Conservation (phyloP, 2,888 invertebrate genomes). For the Dicyrtomina minuta region DNA sequence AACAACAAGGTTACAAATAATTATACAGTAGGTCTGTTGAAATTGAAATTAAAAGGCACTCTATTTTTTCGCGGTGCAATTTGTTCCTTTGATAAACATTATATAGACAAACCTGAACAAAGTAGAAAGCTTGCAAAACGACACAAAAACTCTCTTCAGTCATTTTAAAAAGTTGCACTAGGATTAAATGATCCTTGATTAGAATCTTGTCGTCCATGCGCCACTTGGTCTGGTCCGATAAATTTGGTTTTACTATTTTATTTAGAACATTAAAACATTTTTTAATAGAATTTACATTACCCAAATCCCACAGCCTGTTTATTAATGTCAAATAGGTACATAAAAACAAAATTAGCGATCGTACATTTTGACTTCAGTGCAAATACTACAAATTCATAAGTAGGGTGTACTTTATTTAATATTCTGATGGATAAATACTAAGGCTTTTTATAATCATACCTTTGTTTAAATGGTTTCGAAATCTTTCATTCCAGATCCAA, state of each 20-base stretch:
- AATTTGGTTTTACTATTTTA: background rate
- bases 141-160: conserved; percentile 31
- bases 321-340: too few species aligned
- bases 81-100: too few species aligned
- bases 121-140: conserved; percentile 32
- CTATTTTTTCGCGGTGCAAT: too few species aligned
- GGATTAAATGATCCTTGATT: conserved; percentile 34
- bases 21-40: background rate
- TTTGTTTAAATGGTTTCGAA: conserved; percentile 11
- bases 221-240: background rate
- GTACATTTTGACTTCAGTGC: too few species aligned
- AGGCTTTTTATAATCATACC: background rate
- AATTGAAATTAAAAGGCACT: background rate
- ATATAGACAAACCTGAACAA: conserved; percentile 14
- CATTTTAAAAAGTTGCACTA: conserved; percentile 39
- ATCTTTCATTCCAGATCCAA: conserved; percentile 34
- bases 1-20: too few species aligned
- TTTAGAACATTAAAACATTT: too few species aligned
- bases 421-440: background rate
- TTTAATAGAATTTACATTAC: too few species aligned
- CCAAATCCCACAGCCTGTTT: too few species aligned
- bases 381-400: too few species aligned
- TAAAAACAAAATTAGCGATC: too few species aligned
- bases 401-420: background rate
- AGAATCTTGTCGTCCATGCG: conserved; percentile 14